These are phyloP conservation scores for Eristalis tenax DNA, from an alignment of 2,888 invertebrate genomes.

Conservation along the genomic window DNA sequence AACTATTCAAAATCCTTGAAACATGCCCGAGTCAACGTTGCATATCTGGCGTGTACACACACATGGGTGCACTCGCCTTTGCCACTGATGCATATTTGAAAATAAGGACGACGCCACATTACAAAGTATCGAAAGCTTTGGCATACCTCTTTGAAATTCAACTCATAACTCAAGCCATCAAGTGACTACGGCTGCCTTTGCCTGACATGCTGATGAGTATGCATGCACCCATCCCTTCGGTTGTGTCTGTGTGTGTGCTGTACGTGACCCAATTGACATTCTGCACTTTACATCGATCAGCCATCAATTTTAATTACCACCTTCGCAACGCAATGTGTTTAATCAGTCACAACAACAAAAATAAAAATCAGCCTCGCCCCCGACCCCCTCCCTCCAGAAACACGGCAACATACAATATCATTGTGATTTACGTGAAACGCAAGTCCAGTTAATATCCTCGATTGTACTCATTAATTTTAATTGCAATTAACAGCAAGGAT, in stretches of 20 bases:
- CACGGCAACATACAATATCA: background rate
- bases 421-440: constrained; percentile 36
- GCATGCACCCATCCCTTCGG: background rate
- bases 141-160: constrained; percentile 20
- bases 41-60: background rate
- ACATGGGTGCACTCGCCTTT: background rate
- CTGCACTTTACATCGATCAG: constrained; percentile 54
- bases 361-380: background rate
- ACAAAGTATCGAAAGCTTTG: background rate
- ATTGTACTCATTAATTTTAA: constrained; percentile 55
- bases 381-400: too few relatives aligned
- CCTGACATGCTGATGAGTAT: constrained; percentile 25
- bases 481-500: constrained; percentile 54
- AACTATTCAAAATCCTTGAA: background rate
- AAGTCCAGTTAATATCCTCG: constrained; percentile 48
- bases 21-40: background rate
- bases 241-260: background rate
- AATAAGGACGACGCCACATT: constrained; percentile 23
- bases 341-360: constrained; percentile 37
- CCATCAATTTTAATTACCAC: constrained; percentile 68
- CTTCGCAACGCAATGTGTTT: constrained; percentile 34
- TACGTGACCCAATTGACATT: constrained; percentile 62
- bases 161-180: background rate
- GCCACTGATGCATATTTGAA: background rate
- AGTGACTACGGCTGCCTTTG: background rate